Base-by-base conservation (phyloP, 2,797 vertebrate species). In the Geotrypetes seraphini region DNA sequence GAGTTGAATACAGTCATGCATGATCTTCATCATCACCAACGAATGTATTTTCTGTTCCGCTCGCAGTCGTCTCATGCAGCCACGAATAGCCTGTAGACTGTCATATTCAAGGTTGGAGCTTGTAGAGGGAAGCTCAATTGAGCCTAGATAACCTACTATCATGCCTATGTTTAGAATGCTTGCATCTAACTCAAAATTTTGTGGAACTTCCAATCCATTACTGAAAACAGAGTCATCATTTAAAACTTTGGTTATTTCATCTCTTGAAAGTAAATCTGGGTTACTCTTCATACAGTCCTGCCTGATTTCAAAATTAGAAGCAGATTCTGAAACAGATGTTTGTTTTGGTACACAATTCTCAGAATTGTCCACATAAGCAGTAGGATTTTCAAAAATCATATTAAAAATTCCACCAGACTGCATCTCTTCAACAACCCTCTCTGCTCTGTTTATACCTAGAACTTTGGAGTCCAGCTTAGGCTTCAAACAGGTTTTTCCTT, bases 41-140 rank as follows among this genome's bases (percentile, higher is more conserved):
- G 91, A 94, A 50, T 98, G 96, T 49, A 99, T 90, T 71, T 91
- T 96, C 36, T 99, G 96, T 54, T 97, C 96, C 0, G 95, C 96
- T 31, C 96, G 71, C 25, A 97, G 74, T 3, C 96, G 90, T n/a
- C 96, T 83, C 89, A 99, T 95, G 66, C 94, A 96, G 17, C 93
- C 94, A 5, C 95, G 86, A 57, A 99, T 97, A 31, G 95, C 96
- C 50, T 97, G 96, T 53, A 98, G 59, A 41, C 95, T 98, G 71
- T 98, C 95, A 0, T 71, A 86, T 69, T 99, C 96, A 32, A 97
- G 53, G 69, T 81, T 96, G 1, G 79, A 75, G 4, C 89, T 83
- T 1, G 84, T 83, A 17, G 93, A 94, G 8, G 96, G 93, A 14
- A 98, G 79, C 42, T 99, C 96, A 1, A 99, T 98, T 9, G 96